phyloP scores from a whole-genome alignment of 2,797 vertebrate genomes.

The Sarcophilus harrisii region DNA sequence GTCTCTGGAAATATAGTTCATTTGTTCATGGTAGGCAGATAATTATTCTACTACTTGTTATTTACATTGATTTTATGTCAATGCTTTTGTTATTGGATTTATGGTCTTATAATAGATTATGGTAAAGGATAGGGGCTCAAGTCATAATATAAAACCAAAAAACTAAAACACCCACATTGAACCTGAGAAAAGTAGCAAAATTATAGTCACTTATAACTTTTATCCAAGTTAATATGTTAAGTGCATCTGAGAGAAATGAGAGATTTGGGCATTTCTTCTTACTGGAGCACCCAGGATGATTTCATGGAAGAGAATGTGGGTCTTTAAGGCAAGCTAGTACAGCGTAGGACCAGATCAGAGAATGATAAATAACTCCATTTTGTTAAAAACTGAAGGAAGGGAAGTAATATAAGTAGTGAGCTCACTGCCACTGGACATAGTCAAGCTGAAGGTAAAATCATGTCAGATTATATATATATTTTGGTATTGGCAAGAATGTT shows the following conservation, averaged over 20 bases:
- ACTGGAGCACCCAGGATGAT: not conserved
- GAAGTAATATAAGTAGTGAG: not conserved
- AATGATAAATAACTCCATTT: not conserved
- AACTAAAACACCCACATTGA: not conserved
- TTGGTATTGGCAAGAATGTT: not conserved
- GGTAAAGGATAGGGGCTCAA: not conserved
- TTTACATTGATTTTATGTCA: not conserved
- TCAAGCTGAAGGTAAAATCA: not conserved
- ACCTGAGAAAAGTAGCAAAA: not conserved
- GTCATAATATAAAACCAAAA: not conserved
- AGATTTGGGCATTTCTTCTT: not conserved
- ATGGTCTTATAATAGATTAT: not conserved
- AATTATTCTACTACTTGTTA: not conserved
- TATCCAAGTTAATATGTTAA: not conserved
- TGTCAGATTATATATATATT: not conserved
- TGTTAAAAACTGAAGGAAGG: not conserved
- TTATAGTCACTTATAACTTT: not conserved
- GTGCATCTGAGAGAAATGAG: not conserved
- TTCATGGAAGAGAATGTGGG: not conserved
- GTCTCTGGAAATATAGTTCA: not conserved
- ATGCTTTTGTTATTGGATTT: not conserved
- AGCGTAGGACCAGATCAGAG: not conserved
- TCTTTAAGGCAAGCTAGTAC: not conserved
- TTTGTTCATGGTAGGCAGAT: not conserved
- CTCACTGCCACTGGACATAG: not conserved